A percentile compares a stretch with the other conserved stretches of the same genome.
Conservation (phyloP, 2,888 invertebrate genomes). For the Drosophila putrida region DNA sequence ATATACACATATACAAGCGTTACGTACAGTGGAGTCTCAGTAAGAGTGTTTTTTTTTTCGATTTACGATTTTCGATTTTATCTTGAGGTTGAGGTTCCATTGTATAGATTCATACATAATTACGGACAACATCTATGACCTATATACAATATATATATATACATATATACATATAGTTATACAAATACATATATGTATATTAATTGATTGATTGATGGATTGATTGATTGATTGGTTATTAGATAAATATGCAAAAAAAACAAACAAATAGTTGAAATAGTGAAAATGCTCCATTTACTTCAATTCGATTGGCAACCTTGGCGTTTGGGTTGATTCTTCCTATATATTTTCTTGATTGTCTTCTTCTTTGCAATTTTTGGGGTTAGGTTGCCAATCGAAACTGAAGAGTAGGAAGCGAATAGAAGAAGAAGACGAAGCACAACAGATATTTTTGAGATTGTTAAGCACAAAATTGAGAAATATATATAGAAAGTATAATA, state of each 20-base stretch:
- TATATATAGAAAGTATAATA: conserved; percentile 27
- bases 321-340: conserved; percentile 27
- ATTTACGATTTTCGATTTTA: conserved; percentile 2
- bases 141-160: conserved; percentile 53
- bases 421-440: conserved; percentile 11
- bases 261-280: conserved; percentile 8
- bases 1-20: conserved; percentile 34
- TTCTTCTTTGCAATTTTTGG: conserved; percentile 22
- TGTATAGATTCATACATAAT: conserved; percentile 46
- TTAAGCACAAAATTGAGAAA: conserved; percentile 42
- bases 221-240: conserved; percentile 27
- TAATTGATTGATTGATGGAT: conserved; percentile 20
- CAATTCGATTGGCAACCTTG: conserved; percentile 60
- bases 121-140: conserved; percentile 25
- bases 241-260: conserved; percentile 14
- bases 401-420: conserved; percentile 16
- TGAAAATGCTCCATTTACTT: neutral
- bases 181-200: conserved; percentile 24
- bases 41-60: conserved; percentile 12
- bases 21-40: conserved; percentile 39
- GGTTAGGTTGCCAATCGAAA: conserved; percentile 68
- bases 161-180: conserved; percentile 37
- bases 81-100: conserved; percentile 18
- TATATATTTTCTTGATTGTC: neutral
- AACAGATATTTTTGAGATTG: conserved; percentile 57